phyloP scores from a whole-genome alignment of 2,888 invertebrate genomes.

The Incurvaria masculella region DNA sequence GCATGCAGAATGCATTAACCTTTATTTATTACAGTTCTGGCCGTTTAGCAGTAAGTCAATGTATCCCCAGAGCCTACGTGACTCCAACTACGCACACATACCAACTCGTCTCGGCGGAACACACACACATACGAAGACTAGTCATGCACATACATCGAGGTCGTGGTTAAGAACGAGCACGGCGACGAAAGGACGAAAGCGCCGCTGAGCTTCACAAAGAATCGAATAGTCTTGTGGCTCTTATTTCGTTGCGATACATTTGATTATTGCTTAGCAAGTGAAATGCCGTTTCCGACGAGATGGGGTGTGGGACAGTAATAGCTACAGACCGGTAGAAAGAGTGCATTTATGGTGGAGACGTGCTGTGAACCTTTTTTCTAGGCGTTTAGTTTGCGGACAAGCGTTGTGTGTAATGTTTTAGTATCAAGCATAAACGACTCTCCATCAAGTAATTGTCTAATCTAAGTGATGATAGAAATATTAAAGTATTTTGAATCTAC shows the following conservation, averaged over 20 bases:
- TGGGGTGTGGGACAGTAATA: conserved; percentile 23
- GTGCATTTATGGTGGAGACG: conserved; percentile 51
- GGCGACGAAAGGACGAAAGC: conserved; percentile 24
- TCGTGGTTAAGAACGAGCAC: conserved; percentile 33
- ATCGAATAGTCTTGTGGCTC: conserved; percentile 32
- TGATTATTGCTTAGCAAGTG: conserved; percentile 19
- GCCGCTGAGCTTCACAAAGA: conserved; percentile 51
- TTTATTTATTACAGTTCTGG: background rate
- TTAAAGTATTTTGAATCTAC: too few relatives aligned
- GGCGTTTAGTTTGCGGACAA: background rate
- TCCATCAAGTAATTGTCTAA: too few relatives aligned
- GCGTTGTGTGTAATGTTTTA: too few relatives aligned
- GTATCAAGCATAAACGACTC: too few relatives aligned
- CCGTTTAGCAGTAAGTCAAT: conserved; percentile 20
- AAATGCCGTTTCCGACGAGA: conserved; percentile 22
- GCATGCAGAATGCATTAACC: background rate
- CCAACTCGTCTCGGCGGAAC: conserved; percentile 21
- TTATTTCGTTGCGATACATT: conserved; percentile 21
- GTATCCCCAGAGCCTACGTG: conserved; percentile 45
- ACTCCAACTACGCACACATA: conserved; percentile 43
- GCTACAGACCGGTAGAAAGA: conserved; percentile 48
- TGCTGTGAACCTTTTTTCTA: conserved; percentile 43
- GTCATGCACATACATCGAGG: conserved; percentile 23
- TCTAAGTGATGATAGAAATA: too few relatives aligned
- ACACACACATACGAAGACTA: conserved; percentile 27